Base-by-base conservation (phyloP, 2,113 vertebrate genomes). In the Pantherophis guttatus region DNA sequence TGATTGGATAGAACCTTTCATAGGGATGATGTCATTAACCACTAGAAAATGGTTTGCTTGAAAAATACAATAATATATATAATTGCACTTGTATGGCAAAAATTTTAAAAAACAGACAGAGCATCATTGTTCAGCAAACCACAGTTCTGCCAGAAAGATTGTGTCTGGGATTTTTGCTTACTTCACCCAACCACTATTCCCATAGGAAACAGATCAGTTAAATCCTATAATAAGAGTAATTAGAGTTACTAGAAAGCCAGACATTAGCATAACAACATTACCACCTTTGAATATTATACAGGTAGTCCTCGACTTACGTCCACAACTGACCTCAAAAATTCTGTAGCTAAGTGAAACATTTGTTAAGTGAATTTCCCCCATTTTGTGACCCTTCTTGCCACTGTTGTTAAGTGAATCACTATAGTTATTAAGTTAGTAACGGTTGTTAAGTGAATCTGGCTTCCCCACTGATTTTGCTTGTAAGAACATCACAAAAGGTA, bases 221-320 rank as follows among this genome's bases (percentile, higher is more conserved):
- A 97, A 97, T 96, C 94, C 93, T 87, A 90, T 96, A 97, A 96
- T 96, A 93, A 94, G 90, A 94, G 95, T 93, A 96, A 96, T 95
- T 95, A 96, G 92, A 89, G 88, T 93, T 57, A 89, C 93, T 93
- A 93, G 92, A 94, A 96, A 88, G 95, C 93, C 95, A 59, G 87
- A 52, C 39, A 0, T 91, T 92, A 48, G 54, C 81, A 90, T 94
- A 95, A 96, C 91, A 91, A 91, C 93, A 23, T 95, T 92, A 90
- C 75, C 93, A 95, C 52, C 94, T 92, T 44, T 88, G 89, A 88
- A 81, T 89, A 90, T 92, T 23, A 86, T 33, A 17, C 5, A n/a
- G 65, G 65, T 5, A 70, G 29, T 70, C 29, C 65, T 70, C 12
- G 5, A 33, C 29, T 6, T 70, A 33, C 0, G 1, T 15, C 65